These are phyloP conservation scores for Aldrovandia affinis DNA, from an alignment of 2,797 vertebrate genomes.

Conservation along the genomic window DNA sequence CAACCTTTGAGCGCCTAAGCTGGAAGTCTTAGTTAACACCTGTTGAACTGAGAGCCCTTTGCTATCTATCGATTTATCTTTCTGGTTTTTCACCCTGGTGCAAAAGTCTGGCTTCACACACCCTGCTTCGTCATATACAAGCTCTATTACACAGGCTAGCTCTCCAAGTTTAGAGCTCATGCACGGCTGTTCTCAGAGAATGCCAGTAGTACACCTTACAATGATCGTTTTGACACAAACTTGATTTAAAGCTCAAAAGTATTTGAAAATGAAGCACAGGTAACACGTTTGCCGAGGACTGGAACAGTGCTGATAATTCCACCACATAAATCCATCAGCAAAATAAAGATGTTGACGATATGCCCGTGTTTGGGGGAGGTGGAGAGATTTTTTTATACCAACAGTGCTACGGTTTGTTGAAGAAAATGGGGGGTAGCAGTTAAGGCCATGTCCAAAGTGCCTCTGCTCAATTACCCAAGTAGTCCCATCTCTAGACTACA, in stretches of 20 bases:
- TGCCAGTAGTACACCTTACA: not conserved
- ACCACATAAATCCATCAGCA: not conserved
- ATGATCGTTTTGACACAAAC: not conserved
- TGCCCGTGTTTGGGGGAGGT: not conserved
- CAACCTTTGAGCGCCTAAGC: slow-evolving; percentile 64
- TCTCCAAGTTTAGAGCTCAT: slow-evolving; percentile 10
- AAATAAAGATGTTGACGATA: not conserved
- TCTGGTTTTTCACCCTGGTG: slow-evolving; percentile 49
- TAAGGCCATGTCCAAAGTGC: not conserved
- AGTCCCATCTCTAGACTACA: too few species aligned
- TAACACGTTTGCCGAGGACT: too few species aligned
- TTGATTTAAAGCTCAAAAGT: too few species aligned
- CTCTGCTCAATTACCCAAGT: too few species aligned
- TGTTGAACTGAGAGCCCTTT: not conserved
- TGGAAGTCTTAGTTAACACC: slow-evolving; percentile 1
- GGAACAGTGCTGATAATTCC: not conserved
- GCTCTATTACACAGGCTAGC: slow-evolving; percentile 2
- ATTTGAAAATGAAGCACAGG: not conserved
- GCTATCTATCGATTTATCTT: slow-evolving; percentile 29
- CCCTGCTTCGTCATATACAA: not conserved
- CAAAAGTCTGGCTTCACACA: slow-evolving; percentile 32
- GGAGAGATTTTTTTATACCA: not conserved
- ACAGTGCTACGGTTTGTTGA: not conserved
- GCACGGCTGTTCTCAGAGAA: slow-evolving; percentile 8
- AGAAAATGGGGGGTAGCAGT: not conserved